Evolutionary conservation across 2,113 vertebrate species (phyloP), one percentile per base, ranked within the genome.

Genomic region (Procavia capensis): DNA sequence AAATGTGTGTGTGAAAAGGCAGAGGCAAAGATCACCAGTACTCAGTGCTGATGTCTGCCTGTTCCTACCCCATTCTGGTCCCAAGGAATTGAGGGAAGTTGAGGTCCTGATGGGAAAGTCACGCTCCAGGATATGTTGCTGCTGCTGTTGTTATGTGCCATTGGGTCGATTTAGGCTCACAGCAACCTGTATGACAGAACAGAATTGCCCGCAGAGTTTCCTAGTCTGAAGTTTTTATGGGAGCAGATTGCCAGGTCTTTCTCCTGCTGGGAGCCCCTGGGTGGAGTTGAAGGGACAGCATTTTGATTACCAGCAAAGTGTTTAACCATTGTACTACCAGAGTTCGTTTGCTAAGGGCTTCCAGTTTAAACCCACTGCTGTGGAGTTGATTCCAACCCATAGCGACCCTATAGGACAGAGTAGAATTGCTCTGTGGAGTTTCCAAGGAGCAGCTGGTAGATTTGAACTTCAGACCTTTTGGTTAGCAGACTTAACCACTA

Each of bases 1-100:
- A 95, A 92, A 86, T 0, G 1, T 57, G 61, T 31, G 63, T 90
- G 76, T 91, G 80, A 76, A 88, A 64, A 79, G 88, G 24, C 31
- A 5, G 39, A 31, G 75, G 13, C 29, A 5, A 6, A 31, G 81
- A 39, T 64, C 34, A 3, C 36, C 0, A 5, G 5, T 5, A 0
- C 36, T 22, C 2, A 20, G 3, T 22, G 17, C 47, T 5, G 20
- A 11, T 50, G 36, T 13, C 34, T 81, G 92, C 68, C 76, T 5
- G 1, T n/a, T 17, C 74, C 14, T 11, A 66, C 29, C n/a, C 34
- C 31, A 3, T 7, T 79, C 24, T 3, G 4, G 5, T 19, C 43
- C 13, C 5, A 0, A 85, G 27, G 36, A 27, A 36, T 19, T 17
- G 3, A 84, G 11, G 29, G 41, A 45, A 27, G 3, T 1, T 16